These are phyloP conservation scores for Triplophysa bombifrons DNA, from an alignment of 2,797 vertebrate genomes.

Conservation along the genomic window DNA sequence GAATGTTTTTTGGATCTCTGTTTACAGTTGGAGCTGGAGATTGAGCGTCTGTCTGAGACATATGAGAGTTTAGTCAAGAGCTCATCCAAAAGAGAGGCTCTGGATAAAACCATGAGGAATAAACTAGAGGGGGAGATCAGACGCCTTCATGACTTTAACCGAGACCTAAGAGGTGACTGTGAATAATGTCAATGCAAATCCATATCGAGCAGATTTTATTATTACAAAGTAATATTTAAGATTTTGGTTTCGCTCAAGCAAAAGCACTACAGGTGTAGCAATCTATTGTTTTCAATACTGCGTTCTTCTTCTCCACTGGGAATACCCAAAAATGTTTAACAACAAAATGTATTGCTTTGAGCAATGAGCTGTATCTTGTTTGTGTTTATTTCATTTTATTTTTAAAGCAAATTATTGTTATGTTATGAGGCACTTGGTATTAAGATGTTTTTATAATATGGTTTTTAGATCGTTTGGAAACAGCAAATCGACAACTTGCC, in stretches of 20 bases:
- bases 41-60: conserved; percentile 83
- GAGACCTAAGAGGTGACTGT: conserved; percentile 81
- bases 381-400: background rate
- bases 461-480: conserved; percentile 83
- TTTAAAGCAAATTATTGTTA: too few relatives aligned
- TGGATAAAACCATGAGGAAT: conserved; percentile 85
- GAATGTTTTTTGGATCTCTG: conserved; percentile 15
- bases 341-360: background rate
- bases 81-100: conserved; percentile 81
- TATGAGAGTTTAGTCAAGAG: conserved; percentile 85
- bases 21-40: conserved; percentile 83
- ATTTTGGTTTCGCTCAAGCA: background rate
- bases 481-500: conserved; percentile 83
- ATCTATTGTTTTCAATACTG: too few relatives aligned
- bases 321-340: too few relatives aligned
- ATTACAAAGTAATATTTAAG: too few relatives aligned
- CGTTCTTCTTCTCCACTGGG: too few relatives aligned
- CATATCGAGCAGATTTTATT: background rate
- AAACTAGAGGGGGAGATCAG: conserved; percentile 86
- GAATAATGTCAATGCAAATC: background rate
- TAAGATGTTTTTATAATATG: conserved; percentile 59
- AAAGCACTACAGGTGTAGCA: too few relatives aligned
- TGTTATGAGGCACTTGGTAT: background rate
- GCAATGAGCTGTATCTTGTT: background rate
- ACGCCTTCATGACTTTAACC: conserved; percentile 86